Percentiles rank a stretch among this genome's conserved stretches.
Conservation (phyloP, 2,113 vertebrate species). For the Sinocyclocheilus grahami region DNA sequence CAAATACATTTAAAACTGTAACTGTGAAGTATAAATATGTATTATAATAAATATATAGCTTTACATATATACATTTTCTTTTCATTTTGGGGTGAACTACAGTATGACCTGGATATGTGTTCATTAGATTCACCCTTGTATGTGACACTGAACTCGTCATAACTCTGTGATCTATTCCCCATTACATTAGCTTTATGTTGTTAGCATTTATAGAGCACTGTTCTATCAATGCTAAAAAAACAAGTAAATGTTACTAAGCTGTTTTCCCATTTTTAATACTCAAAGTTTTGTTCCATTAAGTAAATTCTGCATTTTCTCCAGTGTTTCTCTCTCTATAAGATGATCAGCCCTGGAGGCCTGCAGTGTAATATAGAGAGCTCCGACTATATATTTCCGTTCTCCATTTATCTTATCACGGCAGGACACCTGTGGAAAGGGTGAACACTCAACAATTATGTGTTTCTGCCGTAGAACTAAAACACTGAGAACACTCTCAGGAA, state of each 20-base stretch:
- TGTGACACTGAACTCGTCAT: too few relatives aligned
- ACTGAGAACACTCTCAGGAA: constrained; percentile 8
- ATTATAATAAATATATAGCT: too few relatives aligned
- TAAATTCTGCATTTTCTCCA: background rate
- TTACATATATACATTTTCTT: too few relatives aligned
- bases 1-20: too few relatives aligned
- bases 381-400: background rate
- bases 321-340: constrained; percentile 27
- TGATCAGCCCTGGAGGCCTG: constrained; percentile 37
- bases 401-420: constrained; percentile 47
- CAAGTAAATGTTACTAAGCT: background rate
- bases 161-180: too few relatives aligned
- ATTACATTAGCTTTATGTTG: too few relatives aligned
- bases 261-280: background rate
- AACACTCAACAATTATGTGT: constrained; percentile 48
- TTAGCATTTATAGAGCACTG: too few relatives aligned
- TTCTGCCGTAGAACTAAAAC: constrained; percentile 41
- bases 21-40: too few relatives aligned
- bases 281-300: constrained; percentile 1
- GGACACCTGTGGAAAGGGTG: constrained; percentile 55
- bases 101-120: too few relatives aligned
- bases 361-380: constrained; percentile 34
- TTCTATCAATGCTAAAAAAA: background rate
- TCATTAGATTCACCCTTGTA: too few relatives aligned
- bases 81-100: too few relatives aligned